Evolutionary conservation across 2,113 vertebrate genomes (phyloP).

Genomic region (Eulemur rufifrons): DNA sequence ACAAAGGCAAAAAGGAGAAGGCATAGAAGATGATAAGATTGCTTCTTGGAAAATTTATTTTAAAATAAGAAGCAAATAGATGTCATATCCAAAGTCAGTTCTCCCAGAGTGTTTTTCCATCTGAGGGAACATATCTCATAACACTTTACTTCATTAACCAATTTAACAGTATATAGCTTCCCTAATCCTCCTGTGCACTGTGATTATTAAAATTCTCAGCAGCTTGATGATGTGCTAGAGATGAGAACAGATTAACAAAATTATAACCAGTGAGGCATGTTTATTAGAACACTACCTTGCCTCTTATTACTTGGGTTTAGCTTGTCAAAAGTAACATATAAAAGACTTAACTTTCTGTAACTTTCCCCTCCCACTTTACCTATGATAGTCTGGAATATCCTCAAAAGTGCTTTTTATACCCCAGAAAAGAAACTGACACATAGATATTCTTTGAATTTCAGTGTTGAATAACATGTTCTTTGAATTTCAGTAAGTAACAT

Average conservation of each 20-base stretch:
- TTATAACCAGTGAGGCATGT: background rate
- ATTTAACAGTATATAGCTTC: background rate
- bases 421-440: background rate
- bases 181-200: slow-evolving; percentile 12
- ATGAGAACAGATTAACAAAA: slow-evolving; percentile 42
- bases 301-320: slow-evolving; percentile 18
- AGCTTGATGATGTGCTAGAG: background rate
- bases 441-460: slow-evolving; percentile 7
- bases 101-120: slow-evolving; percentile 9
- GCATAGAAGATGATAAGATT: background rate
- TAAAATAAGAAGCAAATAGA: slow-evolving; percentile 45
- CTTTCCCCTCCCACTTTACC: background rate
- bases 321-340: slow-evolving; percentile 58
- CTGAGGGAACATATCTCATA: slow-evolving; percentile 50
- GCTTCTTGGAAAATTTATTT: background rate
- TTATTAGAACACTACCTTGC: slow-evolving; percentile 18
- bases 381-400: background rate
- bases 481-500: background rate
- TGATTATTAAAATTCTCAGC: slow-evolving; percentile 59
- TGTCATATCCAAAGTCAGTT: background rate
- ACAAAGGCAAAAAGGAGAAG: background rate
- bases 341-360: slow-evolving; percentile 24
- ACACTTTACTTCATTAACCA: slow-evolving; percentile 58
- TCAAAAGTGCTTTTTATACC: background rate
- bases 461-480: background rate